Conservation (phyloP, 1,140 invertebrate species). For the Odontomachus brunneus region DNA sequence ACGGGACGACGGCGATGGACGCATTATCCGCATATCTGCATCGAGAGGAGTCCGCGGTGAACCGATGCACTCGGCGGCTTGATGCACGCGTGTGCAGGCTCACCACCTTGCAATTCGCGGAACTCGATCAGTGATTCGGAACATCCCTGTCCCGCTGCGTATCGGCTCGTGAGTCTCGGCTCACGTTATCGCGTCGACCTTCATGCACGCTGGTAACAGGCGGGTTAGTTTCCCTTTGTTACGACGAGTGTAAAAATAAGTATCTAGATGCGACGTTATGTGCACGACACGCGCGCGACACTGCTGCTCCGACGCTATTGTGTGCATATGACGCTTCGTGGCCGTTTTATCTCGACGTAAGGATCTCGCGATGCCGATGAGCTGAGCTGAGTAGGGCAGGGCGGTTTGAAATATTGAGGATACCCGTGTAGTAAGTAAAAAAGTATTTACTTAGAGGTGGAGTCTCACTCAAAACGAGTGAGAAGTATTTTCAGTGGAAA, state of each 20-base stretch:
- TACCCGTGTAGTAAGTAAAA: too few relatives aligned
- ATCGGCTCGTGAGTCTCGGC: conserved; percentile 17
- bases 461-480: too few relatives aligned
- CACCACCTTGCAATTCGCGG: conserved; percentile 29
- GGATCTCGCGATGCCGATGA: conserved; percentile 3
- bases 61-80: conserved; percentile 47
- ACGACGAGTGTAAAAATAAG: conserved; percentile 25
- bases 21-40: conserved; percentile 56
- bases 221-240: conserved; percentile 20
- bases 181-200: conserved; percentile 33
- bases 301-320: conserved; percentile 27
- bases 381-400: background rate
- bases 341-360: background rate
- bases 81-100: conserved; percentile 18
- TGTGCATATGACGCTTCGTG: conserved; percentile 3
- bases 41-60: conserved; percentile 48
- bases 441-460: too few relatives aligned
- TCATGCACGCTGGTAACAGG: conserved; percentile 25
- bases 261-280: conserved; percentile 17
- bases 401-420: too few relatives aligned
- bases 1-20: conserved; percentile 41
- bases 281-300: background rate
- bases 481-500: too few relatives aligned
- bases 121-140: conserved; percentile 35
- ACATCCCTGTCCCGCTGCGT: conserved; percentile 13